Evolutionary conservation across 2,888 invertebrate genomes (phyloP), one percentile per base, ranked within the genome.

Genomic region (Tachina grossa): DNA sequence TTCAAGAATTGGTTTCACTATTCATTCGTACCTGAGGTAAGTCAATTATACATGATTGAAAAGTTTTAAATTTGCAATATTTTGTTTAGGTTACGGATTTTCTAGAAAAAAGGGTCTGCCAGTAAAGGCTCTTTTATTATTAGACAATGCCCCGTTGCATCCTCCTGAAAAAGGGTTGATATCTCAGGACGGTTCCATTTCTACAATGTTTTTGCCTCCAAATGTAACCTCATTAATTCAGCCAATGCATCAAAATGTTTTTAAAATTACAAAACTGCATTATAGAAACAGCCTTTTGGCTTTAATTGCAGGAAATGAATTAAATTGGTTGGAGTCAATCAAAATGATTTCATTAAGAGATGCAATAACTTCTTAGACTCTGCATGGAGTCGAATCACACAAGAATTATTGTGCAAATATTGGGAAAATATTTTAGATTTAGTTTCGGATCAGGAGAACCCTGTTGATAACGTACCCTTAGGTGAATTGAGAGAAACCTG

Each of bases 271-370:
- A 49, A 68, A 71, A 72, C 59, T 72, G 31, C 59, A 72, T 59
- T 72, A 72, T 39, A 72, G 47, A 72, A 59, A 72, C 39, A 59
- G 49, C 39, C 31, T 72, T 72, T 59, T 72, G 59, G 72, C 72
- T 61, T 55, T 59, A 59, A 47, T 59, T 59, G 55, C 55, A 72
- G 72, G 22, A 72, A 72, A 72, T 22, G 49, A 72, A 55, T 22
- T 57, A 47, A 59, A 59, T 72, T 72, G 39, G 59, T 59, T 72
- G 41, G 72, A 72, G 31, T 59, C 72, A 59, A 59, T 72, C 45
- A 59, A 72, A 57, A 39, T 19, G 22, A 57, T 57, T 57, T 72
- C 61, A 61, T 45, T 74, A 74, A 39, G 66, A 74, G 72, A 72
- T 41, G 59, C 47, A 71, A 71, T 57, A 45, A 59, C 57, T 57